A percentile compares a stretch with the other conserved stretches of the same genome.
Evolutionary conservation across 2,797 vertebrate species (phyloP).

Genomic region (Rhinella marina): DNA sequence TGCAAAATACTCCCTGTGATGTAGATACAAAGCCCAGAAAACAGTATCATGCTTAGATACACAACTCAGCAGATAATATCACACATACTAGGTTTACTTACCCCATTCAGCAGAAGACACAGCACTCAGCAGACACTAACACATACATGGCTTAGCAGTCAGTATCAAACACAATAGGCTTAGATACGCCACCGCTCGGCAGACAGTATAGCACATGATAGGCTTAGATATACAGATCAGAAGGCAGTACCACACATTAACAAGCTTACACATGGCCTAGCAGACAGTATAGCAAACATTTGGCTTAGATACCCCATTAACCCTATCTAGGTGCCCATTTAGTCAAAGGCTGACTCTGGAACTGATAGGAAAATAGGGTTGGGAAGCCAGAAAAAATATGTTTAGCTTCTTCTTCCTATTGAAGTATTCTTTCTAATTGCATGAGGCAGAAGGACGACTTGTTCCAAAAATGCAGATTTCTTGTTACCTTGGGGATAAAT

Average conservation of each 20-base stretch:
- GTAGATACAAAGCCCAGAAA: not conserved
- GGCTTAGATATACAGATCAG: not conserved
- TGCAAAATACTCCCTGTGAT: too few species aligned
- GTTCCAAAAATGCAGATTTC: conserved; percentile 21
- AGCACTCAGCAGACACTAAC: too few species aligned
- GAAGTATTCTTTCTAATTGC: not conserved
- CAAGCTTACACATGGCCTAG: too few species aligned
- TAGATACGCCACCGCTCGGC: not conserved
- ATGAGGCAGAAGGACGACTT: not conserved
- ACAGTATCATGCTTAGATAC: not conserved
- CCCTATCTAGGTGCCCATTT: not conserved
- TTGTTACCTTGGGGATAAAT: not conserved
- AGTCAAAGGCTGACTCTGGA: too few species aligned
- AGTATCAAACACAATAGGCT: not conserved
- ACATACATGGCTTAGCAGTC: too few species aligned
- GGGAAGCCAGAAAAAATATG: too few species aligned
- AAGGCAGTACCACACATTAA: too few species aligned
- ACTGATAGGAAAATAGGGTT: too few species aligned
- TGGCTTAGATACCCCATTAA: not conserved
- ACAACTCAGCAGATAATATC: not conserved
- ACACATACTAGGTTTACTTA: not conserved
- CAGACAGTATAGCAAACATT: too few species aligned
- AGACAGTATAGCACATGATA: not conserved
- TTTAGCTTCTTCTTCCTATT: not conserved
- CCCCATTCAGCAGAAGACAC: too few species aligned